Evolutionary conservation across 2,888 invertebrate species (phyloP).

Genomic region (Terebella lapidaria): DNA sequence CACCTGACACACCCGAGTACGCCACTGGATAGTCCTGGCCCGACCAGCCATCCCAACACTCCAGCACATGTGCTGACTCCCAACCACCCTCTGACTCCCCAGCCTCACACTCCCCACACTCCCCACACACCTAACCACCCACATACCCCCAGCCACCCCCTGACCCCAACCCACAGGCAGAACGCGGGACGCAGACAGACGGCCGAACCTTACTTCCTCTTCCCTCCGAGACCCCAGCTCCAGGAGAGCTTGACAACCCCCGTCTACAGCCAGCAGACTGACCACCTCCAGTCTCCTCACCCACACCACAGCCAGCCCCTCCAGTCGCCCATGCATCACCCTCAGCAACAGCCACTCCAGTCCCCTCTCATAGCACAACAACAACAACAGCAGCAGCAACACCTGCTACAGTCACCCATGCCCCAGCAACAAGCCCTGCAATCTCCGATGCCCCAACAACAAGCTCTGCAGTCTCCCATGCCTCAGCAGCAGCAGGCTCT

Average conservation of each 20-base stretch:
- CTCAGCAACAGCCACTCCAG: slow-evolving; percentile 1
- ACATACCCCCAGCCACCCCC: slow-evolving; percentile 13
- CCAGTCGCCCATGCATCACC: slow-evolving; percentile 3
- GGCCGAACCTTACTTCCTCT: slow-evolving; percentile 7
- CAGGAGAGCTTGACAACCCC: not conserved
- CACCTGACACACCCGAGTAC: not conserved
- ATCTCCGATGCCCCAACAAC: not conserved
- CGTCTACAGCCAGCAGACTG: not conserved
- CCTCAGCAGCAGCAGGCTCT: not conserved
- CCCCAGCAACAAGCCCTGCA: not conserved
- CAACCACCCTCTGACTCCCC: slow-evolving; percentile 20
- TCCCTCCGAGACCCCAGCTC: slow-evolving; percentile 7
- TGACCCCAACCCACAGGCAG: slow-evolving; percentile 14
- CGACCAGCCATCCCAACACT: slow-evolving; percentile 15
- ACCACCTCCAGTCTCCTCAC: not conserved
- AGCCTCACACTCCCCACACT: slow-evolving; percentile 20
- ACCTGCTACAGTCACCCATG: not conserved
- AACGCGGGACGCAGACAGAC: not conserved
- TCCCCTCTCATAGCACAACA: not conserved
- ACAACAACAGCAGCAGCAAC: not conserved
- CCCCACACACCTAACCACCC: slow-evolving; percentile 26
- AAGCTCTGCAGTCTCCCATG: not conserved
- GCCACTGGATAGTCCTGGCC: slow-evolving; percentile 4
- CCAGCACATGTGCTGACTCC: slow-evolving; percentile 23
- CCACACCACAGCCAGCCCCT: not conserved